Base-by-base conservation (phyloP, 2,888 invertebrate genomes). In the Elegia similella region DNA sequence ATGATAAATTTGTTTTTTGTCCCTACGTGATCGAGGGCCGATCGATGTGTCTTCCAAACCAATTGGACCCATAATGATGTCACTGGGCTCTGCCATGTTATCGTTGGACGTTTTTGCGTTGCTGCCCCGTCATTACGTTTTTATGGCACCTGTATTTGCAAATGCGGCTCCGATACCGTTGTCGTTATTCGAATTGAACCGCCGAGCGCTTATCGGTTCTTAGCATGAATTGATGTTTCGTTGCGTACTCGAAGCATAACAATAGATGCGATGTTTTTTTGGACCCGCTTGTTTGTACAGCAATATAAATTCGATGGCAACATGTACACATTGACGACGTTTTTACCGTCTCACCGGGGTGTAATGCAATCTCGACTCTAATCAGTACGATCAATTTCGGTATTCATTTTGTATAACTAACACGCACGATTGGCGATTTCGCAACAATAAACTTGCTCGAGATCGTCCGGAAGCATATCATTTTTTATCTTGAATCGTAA, bases 111-210 rank as follows among this genome's bases (percentile, higher is more conserved):
- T 61, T 62, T 63, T 66, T 62, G 61, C 60, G 61, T 65, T 66
- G 46, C 42, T 43, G 63, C 59, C 64, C 61, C 70, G 62, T 73
- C 69, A 73, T 77, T 71, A 72, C 64, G 70, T 82, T 80, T 80
- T 79, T 77, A 67, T 64, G 59, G 53, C 34, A 54, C 57, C 54
- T 56, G 66, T 69, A 72, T 76, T 80, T 74, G 70, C 72, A 70
- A 75, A 73, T 70, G 69, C 70, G 69, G 66, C 73, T 69, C 68
- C 63, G 69, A 68, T 79, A 78, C 78, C 78, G 79, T 80, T 81
- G 72, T 63, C 61, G 62, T 65, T 59, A 59, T 38, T 56, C 44
- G 55, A 58, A 59, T 23, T 61, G 62, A 60, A 69, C 65, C 59
- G 59, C 61, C 63, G 65, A 64, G 63, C 67, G 68, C 66, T 69